Conservation (phyloP, 2,797 vertebrate genomes). For the Neostethus bicornis region DNA sequence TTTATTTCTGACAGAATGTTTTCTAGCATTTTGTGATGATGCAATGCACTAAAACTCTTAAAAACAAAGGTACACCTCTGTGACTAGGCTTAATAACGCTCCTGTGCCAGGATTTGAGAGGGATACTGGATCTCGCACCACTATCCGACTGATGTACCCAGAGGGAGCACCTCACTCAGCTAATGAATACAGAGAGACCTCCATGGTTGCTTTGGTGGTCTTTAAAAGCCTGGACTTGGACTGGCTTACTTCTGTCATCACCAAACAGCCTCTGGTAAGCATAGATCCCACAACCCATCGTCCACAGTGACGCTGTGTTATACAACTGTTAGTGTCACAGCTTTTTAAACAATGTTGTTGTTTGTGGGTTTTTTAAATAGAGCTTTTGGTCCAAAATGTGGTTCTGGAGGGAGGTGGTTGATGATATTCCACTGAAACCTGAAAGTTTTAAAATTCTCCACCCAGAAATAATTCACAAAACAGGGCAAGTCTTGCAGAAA, state of each 20-base stretch:
- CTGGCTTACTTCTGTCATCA: conserved; percentile 81
- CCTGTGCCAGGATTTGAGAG: conserved; percentile 79
- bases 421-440: conserved; percentile 78
- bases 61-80: conserved; percentile 67
- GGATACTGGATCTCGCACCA: conserved; percentile 80
- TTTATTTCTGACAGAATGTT: neutral
- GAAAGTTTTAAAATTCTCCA: conserved; percentile 80
- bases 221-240: conserved; percentile 83
- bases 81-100: conserved; percentile 80
- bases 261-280: conserved; percentile 78
- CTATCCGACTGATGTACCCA: conserved; percentile 82
- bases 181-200: conserved; percentile 73
- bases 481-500: conserved; percentile 64
- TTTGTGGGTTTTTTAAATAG: no score
- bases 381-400: conserved; percentile 85
- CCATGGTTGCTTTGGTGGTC: conserved; percentile 75
- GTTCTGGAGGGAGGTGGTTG: conserved; percentile 85
- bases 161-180: conserved; percentile 77
- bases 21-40: neutral
- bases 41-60: neutral
- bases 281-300: conserved; percentile 14
- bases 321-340: conserved; percentile 24
- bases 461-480: conserved; percentile 79
- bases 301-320: conserved; percentile 22
- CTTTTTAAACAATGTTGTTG: conserved; percentile 1